These are phyloP conservation scores for Hapalemur alaotrensis DNA, from an alignment of 2,797 vertebrate genomes.

Conservation along the genomic window DNA sequence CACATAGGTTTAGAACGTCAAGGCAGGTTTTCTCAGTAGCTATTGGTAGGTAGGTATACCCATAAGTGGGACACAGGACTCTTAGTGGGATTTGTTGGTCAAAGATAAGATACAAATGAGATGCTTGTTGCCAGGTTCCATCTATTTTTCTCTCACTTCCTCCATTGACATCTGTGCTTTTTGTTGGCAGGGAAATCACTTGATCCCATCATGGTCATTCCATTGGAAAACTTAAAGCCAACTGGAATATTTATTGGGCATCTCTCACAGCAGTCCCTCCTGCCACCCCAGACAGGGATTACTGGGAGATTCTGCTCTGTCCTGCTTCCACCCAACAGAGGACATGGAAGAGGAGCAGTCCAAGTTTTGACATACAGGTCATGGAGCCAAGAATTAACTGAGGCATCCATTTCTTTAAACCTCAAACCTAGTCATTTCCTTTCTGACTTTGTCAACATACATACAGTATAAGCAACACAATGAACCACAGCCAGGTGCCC, in stretches of 20 bases:
- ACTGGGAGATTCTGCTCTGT: not conserved
- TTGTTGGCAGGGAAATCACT: not conserved
- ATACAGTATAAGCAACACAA: not conserved
- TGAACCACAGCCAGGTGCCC: not conserved
- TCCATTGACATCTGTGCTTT: not conserved
- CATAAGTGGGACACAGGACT: not conserved
- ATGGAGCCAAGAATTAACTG: not conserved
- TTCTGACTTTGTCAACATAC: not conserved
- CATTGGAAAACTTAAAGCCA: not conserved
- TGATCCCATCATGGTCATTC: not conserved
- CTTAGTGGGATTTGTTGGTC: not conserved
- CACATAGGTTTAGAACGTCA: not conserved
- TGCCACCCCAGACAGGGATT: not conserved
- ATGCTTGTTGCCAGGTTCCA: not conserved
- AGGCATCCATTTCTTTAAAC: slow-evolving; percentile 11
- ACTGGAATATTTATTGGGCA: not conserved
- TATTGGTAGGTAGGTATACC: accelerated
- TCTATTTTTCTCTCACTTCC: not conserved
- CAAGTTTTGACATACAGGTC: not conserved
- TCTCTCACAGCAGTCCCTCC: not conserved
- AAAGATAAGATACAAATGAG: not conserved
- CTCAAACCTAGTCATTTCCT: not conserved
- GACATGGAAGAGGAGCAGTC: not conserved
- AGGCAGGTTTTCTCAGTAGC: not conserved
- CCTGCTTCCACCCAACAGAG: not conserved